Conservation (phyloP, 2,888 invertebrate species). For the Mycogona germanica region DNA sequence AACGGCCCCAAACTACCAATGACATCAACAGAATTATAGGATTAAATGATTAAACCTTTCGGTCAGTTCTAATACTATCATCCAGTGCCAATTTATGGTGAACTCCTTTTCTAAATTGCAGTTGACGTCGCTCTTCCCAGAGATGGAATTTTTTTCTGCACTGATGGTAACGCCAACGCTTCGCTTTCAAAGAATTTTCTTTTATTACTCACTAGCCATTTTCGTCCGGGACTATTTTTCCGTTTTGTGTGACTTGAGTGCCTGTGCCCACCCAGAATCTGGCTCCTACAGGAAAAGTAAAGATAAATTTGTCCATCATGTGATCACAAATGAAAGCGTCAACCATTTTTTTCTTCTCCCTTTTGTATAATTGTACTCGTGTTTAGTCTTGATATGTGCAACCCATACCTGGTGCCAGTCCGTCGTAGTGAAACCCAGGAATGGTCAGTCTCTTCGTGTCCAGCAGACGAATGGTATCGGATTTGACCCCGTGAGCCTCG, state of each 20-base stretch:
- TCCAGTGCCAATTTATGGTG: too few relatives aligned
- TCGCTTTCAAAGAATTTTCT: too few relatives aligned
- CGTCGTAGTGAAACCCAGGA: constrained; percentile 26
- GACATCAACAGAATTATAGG: constrained; percentile 1
- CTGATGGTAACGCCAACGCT: not conserved
- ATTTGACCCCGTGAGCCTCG: constrained; percentile 52
- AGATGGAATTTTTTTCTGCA: too few relatives aligned
- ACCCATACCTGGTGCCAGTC: constrained; percentile 22
- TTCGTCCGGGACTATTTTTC: constrained; percentile 74
- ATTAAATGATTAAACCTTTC: not conserved
- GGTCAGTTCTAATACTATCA: too few relatives aligned
- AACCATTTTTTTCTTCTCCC: too few relatives aligned
- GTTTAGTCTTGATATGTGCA: too few relatives aligned
- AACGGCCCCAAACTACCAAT: constrained; percentile 59
- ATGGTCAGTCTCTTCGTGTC: constrained; percentile 69
- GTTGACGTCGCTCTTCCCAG: too few relatives aligned
- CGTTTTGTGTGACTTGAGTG: constrained; percentile 70
- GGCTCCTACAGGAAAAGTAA: constrained; percentile 29
- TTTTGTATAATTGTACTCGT: too few relatives aligned
- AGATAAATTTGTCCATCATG: not conserved
- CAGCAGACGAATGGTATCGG: constrained; percentile 56
- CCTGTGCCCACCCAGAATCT: constrained; percentile 84
- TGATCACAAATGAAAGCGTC: not conserved
- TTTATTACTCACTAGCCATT: constrained; percentile 70
- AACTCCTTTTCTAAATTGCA: too few relatives aligned